Conservation (phyloP, 2,888 invertebrate species). For the Agriotes lineatus region DNA sequence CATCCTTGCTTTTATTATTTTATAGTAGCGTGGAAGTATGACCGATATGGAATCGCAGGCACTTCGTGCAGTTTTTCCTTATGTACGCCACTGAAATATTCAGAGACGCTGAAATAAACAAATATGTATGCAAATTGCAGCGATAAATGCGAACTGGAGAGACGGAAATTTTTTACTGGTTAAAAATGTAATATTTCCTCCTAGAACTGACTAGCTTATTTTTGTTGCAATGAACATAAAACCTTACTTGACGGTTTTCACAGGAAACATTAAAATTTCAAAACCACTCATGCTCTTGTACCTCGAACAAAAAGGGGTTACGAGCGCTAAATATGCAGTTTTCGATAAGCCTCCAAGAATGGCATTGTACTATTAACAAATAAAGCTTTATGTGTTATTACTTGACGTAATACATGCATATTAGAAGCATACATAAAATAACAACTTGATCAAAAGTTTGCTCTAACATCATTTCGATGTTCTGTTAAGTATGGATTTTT, state of each 20-base stretch:
- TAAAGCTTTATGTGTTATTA: too few species aligned
- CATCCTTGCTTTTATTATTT: constrained; percentile 21
- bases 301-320: neutral
- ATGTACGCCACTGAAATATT: constrained; percentile 5
- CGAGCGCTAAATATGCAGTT: too few species aligned
- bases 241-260: neutral
- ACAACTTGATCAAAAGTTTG: too few species aligned
- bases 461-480: too few species aligned
- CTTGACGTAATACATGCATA: too few species aligned
- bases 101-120: constrained; percentile 33
- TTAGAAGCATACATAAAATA: too few species aligned
- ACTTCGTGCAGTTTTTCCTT: constrained; percentile 12
- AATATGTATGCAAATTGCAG: constrained; percentile 40
- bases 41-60: constrained; percentile 17
- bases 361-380: neutral
- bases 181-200: constrained; percentile 24
- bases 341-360: neutral
- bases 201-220: constrained; percentile 2
- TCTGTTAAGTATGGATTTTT: too few species aligned
- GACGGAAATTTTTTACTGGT: constrained; percentile 23
- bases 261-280: neutral
- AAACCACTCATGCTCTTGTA: neutral
- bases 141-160: constrained; percentile 36
- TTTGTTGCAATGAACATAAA: neutral
- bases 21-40: constrained; percentile 16